Percentiles rank a stretch among this genome's conserved stretches.
These are phyloP conservation scores for Tonatia bakeri DNA, from an alignment of 2,113 vertebrate species.

Conservation along the genomic window DNA sequence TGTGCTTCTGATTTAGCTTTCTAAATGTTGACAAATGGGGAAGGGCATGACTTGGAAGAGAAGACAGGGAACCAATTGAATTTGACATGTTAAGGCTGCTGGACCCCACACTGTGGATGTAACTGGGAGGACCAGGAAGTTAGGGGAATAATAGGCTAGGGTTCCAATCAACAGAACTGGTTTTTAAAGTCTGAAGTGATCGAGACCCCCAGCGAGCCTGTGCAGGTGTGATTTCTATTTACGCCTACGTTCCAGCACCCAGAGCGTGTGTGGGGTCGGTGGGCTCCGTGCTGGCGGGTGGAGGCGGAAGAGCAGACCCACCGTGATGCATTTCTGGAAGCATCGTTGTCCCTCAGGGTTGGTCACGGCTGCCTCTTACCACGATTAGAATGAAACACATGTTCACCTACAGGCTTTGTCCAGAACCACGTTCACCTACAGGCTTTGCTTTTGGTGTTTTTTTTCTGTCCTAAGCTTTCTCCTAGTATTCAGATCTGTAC, in stretches of 20 bases:
- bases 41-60: not conserved
- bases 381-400: fast-evolving
- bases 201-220: not conserved
- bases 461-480: not conserved
- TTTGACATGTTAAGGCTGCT: not conserved
- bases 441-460: not conserved
- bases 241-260: fast-evolving
- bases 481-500: not conserved
- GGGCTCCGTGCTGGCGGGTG: not conserved
- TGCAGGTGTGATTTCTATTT: not conserved
- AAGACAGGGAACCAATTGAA: not conserved
- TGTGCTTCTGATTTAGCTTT: not conserved
- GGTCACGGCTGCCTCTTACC: not conserved
- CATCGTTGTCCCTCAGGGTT: fast-evolving
- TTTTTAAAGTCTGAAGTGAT: too few species aligned
- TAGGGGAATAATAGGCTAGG: fast-evolving
- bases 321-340: fast-evolving
- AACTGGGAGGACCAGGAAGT: not conserved
- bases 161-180: too few species aligned
- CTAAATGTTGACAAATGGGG: not conserved
- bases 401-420: not conserved
- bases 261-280: too few species aligned
- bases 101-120: fast-evolving
- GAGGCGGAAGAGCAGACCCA: fast-evolving
- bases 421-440: not conserved